phyloP scores from a whole-genome alignment of 2,113 vertebrate species.

The Silurus asotus region DNA sequence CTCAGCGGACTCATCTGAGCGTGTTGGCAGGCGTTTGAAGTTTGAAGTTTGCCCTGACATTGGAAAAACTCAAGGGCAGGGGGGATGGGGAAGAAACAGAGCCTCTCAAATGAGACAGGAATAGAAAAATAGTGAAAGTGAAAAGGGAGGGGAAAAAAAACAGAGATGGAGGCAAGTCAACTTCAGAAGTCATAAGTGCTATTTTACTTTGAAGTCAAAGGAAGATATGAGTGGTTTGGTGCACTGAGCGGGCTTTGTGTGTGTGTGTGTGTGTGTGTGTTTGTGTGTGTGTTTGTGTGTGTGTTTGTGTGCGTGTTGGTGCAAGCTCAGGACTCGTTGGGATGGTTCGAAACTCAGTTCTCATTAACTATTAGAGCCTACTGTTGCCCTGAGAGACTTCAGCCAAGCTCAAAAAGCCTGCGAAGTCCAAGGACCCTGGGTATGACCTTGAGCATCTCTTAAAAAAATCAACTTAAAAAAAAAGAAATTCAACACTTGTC shows the following conservation, averaged over 20 bases:
- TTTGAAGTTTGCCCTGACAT: slow-evolving; percentile 69
- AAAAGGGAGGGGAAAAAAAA: slow-evolving; percentile 30
- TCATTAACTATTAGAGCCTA: slow-evolving; percentile 63
- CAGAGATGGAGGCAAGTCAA: slow-evolving; percentile 54
- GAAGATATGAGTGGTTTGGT: slow-evolving; percentile 46
- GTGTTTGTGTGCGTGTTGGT: background rate
- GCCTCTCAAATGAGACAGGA: slow-evolving; percentile 58
- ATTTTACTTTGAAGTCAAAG: slow-evolving; percentile 59
- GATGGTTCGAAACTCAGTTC: slow-evolving; percentile 56
- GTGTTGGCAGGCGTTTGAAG: slow-evolving; percentile 67
- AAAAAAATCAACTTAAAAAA: slow-evolving; percentile 32
- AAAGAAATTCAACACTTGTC: slow-evolving; percentile 23
- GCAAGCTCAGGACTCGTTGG: slow-evolving; percentile 15
- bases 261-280: slow-evolving; percentile 24
- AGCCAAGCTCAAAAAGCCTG: slow-evolving; percentile 41
- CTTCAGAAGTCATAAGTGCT: slow-evolving; percentile 62
- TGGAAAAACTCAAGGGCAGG: slow-evolving; percentile 68
- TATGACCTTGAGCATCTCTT: slow-evolving; percentile 52
- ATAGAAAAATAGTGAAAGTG: slow-evolving; percentile 46
- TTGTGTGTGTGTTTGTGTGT: slow-evolving; percentile 9
- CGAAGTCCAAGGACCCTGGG: slow-evolving; percentile 42
- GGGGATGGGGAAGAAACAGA: slow-evolving; percentile 54
- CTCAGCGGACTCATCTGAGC: slow-evolving; percentile 66
- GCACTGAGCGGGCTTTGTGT: slow-evolving; percentile 35
- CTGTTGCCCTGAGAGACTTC: slow-evolving; percentile 49